Evolutionary conservation across 2,888 invertebrate genomes (phyloP).

Genomic region (Trisateles emortualis): DNA sequence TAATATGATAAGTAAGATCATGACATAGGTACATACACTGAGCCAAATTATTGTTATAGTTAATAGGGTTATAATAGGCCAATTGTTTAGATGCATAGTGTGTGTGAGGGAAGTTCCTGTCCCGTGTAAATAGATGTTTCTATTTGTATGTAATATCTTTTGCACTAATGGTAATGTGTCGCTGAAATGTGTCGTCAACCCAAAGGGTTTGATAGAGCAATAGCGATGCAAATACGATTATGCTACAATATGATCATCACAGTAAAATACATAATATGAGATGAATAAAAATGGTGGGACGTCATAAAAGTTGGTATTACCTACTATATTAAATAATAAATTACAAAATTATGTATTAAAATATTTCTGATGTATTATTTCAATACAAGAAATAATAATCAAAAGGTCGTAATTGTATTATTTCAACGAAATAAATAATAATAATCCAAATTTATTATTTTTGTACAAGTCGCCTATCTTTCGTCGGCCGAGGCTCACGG

Average conservation of each 20-base stretch:
- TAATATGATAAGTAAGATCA: slow-evolving; percentile 46
- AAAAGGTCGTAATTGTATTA: not conserved
- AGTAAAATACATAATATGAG: slow-evolving; percentile 10
- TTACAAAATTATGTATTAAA: slow-evolving; percentile 2
- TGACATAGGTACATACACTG: slow-evolving; percentile 28
- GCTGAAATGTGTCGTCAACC: slow-evolving; percentile 15
- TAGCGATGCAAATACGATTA: slow-evolving; percentile 25
- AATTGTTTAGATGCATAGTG: slow-evolving; percentile 51
- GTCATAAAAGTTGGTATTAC: slow-evolving; percentile 15
- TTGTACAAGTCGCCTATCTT: slow-evolving; percentile 59
- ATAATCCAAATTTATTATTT: slow-evolving; percentile 68
- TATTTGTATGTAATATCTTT: slow-evolving; percentile 41
- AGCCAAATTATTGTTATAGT: slow-evolving; percentile 59
- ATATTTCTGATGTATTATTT: no score
- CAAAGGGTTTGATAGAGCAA: slow-evolving; percentile 27
- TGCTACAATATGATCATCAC: no score
- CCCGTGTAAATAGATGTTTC: slow-evolving; percentile 58
- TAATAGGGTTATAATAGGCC: slow-evolving; percentile 49
- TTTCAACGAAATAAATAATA: slow-evolving; percentile 10
- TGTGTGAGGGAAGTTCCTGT: slow-evolving; percentile 31
- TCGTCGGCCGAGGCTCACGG: slow-evolving; percentile 73
- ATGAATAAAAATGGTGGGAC: not conserved
- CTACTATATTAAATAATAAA: slow-evolving; percentile 52
- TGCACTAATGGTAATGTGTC: not conserved
- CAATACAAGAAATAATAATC: not conserved